Base-by-base conservation (phyloP, 2,888 invertebrate genomes). In the Pseudanteris insignis region DNA sequence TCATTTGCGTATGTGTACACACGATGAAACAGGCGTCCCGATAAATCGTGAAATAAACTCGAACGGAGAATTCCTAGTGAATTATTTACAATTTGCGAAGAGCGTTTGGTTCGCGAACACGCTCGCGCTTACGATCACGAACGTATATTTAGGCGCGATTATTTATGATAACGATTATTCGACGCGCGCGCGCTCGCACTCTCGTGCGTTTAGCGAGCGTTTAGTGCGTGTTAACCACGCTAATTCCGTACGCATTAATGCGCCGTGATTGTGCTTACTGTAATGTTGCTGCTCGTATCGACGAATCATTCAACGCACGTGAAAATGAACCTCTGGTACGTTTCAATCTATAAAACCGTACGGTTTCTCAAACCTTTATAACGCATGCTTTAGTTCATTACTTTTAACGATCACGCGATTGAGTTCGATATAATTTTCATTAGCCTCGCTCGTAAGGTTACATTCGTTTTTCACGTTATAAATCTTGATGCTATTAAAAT, bases 161-260 rank as follows among this genome's bases (percentile, higher is more conserved):
- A 76, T 77, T 77, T 76, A 76, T 73, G 76, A 76, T 76, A 76
- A 76, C 75, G 75, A 75, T 77, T 76, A 76, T 75, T 71, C 72
- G 70, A 70, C 72, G 72, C 74, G 70, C 47, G 72, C 71, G 70
- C 53, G 73, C 70, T 73, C 73, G 70, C 53, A 72, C 70, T 73
- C 73, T 73, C 73, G 70, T 67, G 71, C 72, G 71, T 76, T 76
- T 77, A 77, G 76, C 69, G 72, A 75, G 72, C 73, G 74, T 75
- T 76, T 73, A 75, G 74, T 75, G 75, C 73, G 73, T 72, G 75
- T 70, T 66, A 54, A 55, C 70, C 62, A 70, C 72, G 73, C 75
- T 75, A 76, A 77, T 76, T 77, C 70, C 67, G 76, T 73, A 70
- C 72, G 50, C 67, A 67, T 65, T 68, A 66, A 69, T 69, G 33